These are phyloP conservation scores for Xyrauchen texanus DNA, from an alignment of 2,113 vertebrate genomes.

Conservation along the genomic window DNA sequence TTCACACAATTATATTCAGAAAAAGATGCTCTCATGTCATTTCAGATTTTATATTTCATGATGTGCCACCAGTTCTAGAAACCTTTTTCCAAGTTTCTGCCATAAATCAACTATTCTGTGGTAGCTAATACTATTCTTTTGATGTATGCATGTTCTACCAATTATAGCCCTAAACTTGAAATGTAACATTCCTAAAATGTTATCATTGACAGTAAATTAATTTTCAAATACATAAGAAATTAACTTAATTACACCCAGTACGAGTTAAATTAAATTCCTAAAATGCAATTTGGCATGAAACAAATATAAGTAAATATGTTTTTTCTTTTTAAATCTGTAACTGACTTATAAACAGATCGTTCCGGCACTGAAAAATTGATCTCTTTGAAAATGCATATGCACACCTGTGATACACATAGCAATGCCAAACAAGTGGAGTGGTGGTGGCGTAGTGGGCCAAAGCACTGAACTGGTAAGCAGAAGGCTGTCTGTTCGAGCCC, in stretches of 20 bases:
- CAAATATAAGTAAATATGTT: neutral
- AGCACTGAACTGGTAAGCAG: no score
- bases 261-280: neutral
- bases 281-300: neutral
- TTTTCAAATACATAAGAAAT: neutral
- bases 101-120: neutral
- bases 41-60: no score
- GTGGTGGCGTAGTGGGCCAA: no score
- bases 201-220: neutral
- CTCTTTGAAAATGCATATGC: no score
- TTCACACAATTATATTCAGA: no score
- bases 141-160: no score
- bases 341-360: neutral
- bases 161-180: neutral
- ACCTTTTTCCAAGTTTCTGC: neutral
- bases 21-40: no score
- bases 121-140: neutral
- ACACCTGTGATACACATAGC: no score
- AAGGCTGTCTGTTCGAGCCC: no score
- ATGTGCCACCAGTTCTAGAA: neutral
- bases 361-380: neutral
- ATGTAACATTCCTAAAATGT: neutral
- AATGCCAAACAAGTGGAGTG: no score
- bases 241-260: neutral
- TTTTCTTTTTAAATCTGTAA: neutral